phyloP scores from a whole-genome alignment of 1,140 invertebrate genomes.

The Thaumetopoea pityocampa region DNA sequence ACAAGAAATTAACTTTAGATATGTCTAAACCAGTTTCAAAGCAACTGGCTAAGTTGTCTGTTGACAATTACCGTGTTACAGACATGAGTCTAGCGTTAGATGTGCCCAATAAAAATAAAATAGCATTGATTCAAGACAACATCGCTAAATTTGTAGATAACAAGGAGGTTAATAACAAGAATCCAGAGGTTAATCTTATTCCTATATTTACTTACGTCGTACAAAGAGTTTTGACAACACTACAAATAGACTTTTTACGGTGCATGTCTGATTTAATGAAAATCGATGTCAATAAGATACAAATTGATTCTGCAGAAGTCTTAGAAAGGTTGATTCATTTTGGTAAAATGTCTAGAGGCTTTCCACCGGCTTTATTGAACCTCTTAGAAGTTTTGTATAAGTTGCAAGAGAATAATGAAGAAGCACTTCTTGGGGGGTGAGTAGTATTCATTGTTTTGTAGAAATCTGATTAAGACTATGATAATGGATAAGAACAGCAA shows the following conservation, averaged over 20 bases:
- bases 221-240: conserved; percentile 48
- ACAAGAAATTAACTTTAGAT: conserved; percentile 40
- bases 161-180: conserved; percentile 17
- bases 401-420: conserved; percentile 19
- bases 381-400: conserved; percentile 32
- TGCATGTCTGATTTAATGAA: background rate
- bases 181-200: conserved; percentile 39
- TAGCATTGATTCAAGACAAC: conserved; percentile 32
- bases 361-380: conserved; percentile 39
- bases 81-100: conserved; percentile 40
- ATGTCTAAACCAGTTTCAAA: conserved; percentile 42
- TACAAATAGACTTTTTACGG: conserved; percentile 25
- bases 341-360: conserved; percentile 37
- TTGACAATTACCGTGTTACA: conserved; percentile 19
- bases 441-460: too few species aligned
- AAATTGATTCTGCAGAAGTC: conserved; percentile 23
- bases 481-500: too few species aligned
- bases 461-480: too few species aligned
- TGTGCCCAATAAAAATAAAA: conserved; percentile 33
- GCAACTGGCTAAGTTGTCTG: conserved; percentile 35
- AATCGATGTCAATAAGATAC: conserved; percentile 2
- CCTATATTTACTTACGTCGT: conserved; percentile 59
- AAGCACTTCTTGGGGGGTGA: conserved; percentile 30
- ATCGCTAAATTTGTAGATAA: conserved; percentile 25
- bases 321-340: conserved; percentile 35